Evolutionary conservation across 1,140 invertebrate species (phyloP), one percentile per base, ranked within the genome.

Genomic region (Ceratina japonica): DNA sequence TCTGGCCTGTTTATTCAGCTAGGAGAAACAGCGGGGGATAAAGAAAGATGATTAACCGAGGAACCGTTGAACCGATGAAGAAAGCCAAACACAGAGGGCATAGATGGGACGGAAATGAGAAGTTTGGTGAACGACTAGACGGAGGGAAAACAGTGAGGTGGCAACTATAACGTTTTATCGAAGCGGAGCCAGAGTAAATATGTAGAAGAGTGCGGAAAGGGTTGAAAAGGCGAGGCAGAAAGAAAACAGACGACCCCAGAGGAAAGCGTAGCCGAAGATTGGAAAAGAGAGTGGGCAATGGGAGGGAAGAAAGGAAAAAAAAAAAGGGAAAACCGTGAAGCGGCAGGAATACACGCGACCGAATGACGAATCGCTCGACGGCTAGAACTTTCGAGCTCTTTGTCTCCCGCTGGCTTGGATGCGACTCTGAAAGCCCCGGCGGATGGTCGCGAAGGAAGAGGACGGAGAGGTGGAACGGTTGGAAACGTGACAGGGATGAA

Each of bases 331-430:
- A 16, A 44, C 15, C 7, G 54, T 27, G 24, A 71, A 77, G 71
- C 49, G 68, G 58, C 16, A n/a, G 68, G 49, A 49, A 71, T 44
- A 61, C 58, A 63, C 49, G 49, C 59, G 75, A 71, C 44, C 68
- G 49, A 70, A 77, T 77, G 75, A 71, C 66, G 71, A 77, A 71
- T 77, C 75, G 58, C 27, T 37, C 37, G 54, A 49, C 75, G 54
- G 75, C 24, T 44, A 62, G 66, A 77, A 77, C 66, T 77, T 77
- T 77, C 66, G 44, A 70, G 75, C 66, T 77, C 75, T 77, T 77
- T 77, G 75, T 77, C 44, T 27, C 49, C 58, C 22, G 27, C n/a
- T 69, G 64, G 49, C 58, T 77, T 44, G 58, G 20, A 56, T 27
- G 52, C 16, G 63, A 49, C 20, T 44, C 37, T 24, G 31, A 65